A percentile compares a stretch with the other conserved stretches of the same genome.
Evolutionary conservation across 2,113 vertebrate species (phyloP).

Genomic region (Phalacrocorax brasilianus): DNA sequence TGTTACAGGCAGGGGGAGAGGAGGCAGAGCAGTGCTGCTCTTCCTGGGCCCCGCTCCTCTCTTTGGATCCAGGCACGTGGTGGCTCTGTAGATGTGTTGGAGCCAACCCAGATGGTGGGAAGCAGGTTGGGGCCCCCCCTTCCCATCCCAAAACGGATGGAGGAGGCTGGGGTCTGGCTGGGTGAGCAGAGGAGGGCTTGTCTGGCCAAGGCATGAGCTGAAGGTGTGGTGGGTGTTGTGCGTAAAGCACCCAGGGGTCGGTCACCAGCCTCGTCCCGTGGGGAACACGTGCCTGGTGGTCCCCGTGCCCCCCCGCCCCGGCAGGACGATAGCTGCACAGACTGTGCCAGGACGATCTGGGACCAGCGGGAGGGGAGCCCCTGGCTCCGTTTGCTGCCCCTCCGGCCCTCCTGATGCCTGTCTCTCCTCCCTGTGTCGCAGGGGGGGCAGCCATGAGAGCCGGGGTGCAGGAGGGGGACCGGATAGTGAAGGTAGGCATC

Average conservation of each 20-base stretch:
- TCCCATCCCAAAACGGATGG: neutral
- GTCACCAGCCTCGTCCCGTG: accelerated
- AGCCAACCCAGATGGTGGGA: neutral
- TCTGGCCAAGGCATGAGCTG: neutral
- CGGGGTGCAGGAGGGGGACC: slow-evolving; percentile 92
- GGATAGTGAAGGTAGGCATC: slow-evolving; percentile 89
- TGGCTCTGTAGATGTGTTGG: neutral
- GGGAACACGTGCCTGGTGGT: neutral
- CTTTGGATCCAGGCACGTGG: neutral
- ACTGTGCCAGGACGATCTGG: neutral
- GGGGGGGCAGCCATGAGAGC: slow-evolving; percentile 93
- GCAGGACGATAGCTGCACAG: neutral
- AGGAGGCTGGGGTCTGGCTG: neutral
- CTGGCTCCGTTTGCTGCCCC: neutral
- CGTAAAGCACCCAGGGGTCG: neutral
- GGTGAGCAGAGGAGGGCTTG: neutral
- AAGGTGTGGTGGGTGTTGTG: neutral
- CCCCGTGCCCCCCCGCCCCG: neutral
- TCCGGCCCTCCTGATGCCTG: neutral
- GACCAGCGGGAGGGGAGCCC: accelerated
- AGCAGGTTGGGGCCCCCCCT: neutral
- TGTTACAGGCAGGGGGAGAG: neutral
- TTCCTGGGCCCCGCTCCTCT: neutral
- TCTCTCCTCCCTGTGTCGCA: slow-evolving; percentile 30
- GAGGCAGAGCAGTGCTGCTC: neutral